Evolutionary conservation across 2,888 invertebrate species (phyloP), one percentile per base, ranked within the genome.

Genomic region (Pollenia griseotomentosa): DNA sequence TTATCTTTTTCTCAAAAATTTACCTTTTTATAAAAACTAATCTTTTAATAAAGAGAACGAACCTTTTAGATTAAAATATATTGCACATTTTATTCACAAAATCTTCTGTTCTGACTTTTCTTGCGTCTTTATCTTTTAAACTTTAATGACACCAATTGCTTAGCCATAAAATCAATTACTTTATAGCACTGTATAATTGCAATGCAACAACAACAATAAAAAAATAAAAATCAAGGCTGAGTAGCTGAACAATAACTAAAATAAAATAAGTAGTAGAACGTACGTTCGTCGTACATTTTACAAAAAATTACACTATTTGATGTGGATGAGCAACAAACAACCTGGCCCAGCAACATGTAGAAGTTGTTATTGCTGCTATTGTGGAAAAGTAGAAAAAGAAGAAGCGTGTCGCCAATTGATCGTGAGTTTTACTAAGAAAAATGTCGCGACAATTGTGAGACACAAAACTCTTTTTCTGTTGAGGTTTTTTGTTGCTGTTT

Each of bases 321-420:
- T 83, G 78, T 74, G 81, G 84, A 68, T 84, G 70, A 87, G 71
- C 75, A 53, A 19, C 80, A 42, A 44, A 48, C 48, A 23, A 66
- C 70, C 55, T 59, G 48, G 65, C 40, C 70, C 75, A 71, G 66
- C 77, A 78, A 74, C 55, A 65, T 65, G 19, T 14, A 51, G n/a
- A 57, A 81, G 19, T 48, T 59, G 75, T 57, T 57, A 40, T 73
- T 65, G 65, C 53, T 63, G 55, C 44, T 40, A 71, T 57, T 61
- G 66, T 53, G 61, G 66, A 66, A 79, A 66, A 51, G 71, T 44
- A 59, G 84, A 78, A 88, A 84, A 86, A 84, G 85, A 88, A 92
- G 92, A 92, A 92, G 92, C 92, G 92, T 92, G 92, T 92, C 92
- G 92, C 92, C 92, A 92, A 92, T 92, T 92, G 92, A 91, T 91